Evolutionary conservation across 2,888 invertebrate species (phyloP), one percentile per base, ranked within the genome.

Genomic region (Clunio marinus): DNA sequence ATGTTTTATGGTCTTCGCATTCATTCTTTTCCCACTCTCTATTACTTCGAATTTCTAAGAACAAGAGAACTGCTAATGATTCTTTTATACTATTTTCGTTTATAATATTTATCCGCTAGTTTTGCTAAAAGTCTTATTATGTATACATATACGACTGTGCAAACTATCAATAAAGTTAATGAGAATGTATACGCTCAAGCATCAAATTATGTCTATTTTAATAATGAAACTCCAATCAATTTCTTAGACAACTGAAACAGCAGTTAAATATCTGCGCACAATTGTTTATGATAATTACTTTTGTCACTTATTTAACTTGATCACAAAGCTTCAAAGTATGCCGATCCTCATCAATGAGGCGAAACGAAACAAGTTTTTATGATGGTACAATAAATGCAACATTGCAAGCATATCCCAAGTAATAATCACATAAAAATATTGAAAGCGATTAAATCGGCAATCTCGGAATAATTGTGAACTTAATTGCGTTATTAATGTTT

Each of bases 371-470:
- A n/a, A 51, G 51, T 51, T 51, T 51, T 8, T 32, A 32, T 22
- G n/a, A 22, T 13, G 17, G 20, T 17, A 8, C 2, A 17, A 51
- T 8, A 51, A n/a, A n/a, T 20, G 13, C 51, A 41, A 41, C 41
- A 13, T 51, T 51, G 51, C 51, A 51, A 51, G 51, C 51, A 51
- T 51, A 51, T 8, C 2, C 51, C 17, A 51, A 22, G 22, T 51
- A 7, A 51, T 51, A 51, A 51, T 20, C 17, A 22, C 22, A 51
- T 51, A 22, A 22, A n/a, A 51, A 51, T 22, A n/a, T 51, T 51
- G 7, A 22, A 17, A 51, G 10, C 51, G 17, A 22, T 51, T 51
- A 22, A 51, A 8, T 13, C 22, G 51, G 22, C 51, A 51, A 51
- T 17, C 20, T 51, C 22, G 51, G 41, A 4, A 22, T 51, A 51